phyloP scores from a whole-genome alignment of 2,888 invertebrate species.

The Papilio protenor region DNA sequence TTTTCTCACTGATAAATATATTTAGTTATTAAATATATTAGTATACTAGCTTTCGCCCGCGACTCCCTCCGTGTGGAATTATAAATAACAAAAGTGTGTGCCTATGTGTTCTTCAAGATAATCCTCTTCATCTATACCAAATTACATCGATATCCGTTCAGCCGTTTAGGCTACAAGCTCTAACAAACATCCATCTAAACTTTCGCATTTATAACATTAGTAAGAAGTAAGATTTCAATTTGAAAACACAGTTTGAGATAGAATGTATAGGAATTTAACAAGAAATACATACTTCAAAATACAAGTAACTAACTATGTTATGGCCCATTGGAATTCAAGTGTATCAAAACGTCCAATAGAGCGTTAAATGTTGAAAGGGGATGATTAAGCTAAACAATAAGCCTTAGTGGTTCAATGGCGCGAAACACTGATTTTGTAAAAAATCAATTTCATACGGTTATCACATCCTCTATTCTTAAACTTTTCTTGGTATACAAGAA shows the following conservation, averaged over 20 bases:
- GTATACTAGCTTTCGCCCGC: no score
- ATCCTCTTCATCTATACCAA: no score
- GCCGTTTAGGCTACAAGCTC: no score
- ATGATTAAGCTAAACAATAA: constrained; percentile 47
- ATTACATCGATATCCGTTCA: no score
- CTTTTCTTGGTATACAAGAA: neutral
- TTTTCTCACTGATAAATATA: neutral
- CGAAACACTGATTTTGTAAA: constrained; percentile 17
- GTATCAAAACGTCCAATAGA: constrained; percentile 68
- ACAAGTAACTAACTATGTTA: constrained; percentile 62
- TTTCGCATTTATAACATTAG: no score
- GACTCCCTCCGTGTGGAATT: no score
- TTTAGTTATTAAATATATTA: neutral
- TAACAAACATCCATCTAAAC: no score
- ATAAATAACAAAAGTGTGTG: no score
- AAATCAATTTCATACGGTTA: constrained; percentile 22
- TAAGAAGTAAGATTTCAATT: neutral
- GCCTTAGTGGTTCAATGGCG: constrained; percentile 17
- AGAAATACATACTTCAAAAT: constrained; percentile 52
- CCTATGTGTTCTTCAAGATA: no score
- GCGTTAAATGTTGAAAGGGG: constrained; percentile 67
- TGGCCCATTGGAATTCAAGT: constrained; percentile 59
- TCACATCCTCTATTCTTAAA: neutral
- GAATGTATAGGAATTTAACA: neutral
- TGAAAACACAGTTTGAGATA: neutral